Evolutionary conservation across 1,140 invertebrate species (phyloP), one percentile per base, ranked within the genome.

Genomic region (Drosophila nikananu): DNA sequence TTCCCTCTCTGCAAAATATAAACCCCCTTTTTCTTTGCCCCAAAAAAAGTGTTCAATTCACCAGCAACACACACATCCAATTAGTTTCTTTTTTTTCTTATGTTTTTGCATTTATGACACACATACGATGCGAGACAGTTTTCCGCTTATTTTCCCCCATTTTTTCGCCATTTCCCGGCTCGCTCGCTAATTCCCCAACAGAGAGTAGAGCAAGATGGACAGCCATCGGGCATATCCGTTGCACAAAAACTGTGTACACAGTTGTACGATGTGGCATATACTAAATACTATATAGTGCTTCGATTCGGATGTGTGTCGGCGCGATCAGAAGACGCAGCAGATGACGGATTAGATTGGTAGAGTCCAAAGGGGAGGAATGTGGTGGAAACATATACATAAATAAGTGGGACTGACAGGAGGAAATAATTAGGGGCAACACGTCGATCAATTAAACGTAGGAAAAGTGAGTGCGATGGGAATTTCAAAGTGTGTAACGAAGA

Each of bases 141-240:
- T 86, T 89, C 86, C 77, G 77, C 80, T 78, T 89, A 54, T 83
- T 87, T 86, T 87, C 82, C 80, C 83, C 75, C 80, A 83, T 83
- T 87, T 86, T 87, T 25, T 80, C 77, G 80, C 67, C 80, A 83
- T 83, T 89, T 89, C 71, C 83, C 58, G 64, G 25, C 65, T 12
- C 65, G 71, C 42, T 83, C 79, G 83, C 61, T 86, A 86, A 86
- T 82, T 82, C 62, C 72, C 21, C 51, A 51, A 30, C n/a, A 46
- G 72, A 46, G 72, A 74, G 58, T 17, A 39, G 13, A 42, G 52
- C 39, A 41, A 23, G 48, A 86, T 46, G 70, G 59, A 72, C 59
- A 70, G 71, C 66, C 70, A 80, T 77, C 80, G 64, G 80, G 83
- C 83, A 87, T 87, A 87, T 87, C 83, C 83, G 83, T 75, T 87